These are phyloP conservation scores for Podilymbus podiceps DNA, from an alignment of 2,113 vertebrate genomes.

Conservation along the genomic window DNA sequence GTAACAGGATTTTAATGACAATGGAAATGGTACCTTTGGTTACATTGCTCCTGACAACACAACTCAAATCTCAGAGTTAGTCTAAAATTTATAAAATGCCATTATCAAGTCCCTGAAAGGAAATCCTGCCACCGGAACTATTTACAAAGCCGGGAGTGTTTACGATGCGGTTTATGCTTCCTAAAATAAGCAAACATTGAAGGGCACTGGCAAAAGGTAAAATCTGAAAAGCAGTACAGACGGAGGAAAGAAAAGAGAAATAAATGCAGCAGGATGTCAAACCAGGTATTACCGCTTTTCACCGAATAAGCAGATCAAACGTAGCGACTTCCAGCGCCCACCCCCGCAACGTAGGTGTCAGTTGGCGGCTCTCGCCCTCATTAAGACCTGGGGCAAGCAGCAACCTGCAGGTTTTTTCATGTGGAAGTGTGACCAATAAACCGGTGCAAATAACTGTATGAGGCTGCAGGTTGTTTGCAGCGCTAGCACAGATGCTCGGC, in stretches of 20 bases:
- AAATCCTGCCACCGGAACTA: not conserved
- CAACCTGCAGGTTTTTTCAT: not conserved
- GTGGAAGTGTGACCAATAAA: slow-evolving; percentile 38
- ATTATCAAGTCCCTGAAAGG: not conserved
- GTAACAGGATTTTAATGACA: not conserved
- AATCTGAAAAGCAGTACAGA: not conserved
- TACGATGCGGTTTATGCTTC: not conserved
- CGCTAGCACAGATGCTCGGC: slow-evolving; percentile 53
- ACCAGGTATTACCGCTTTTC: not conserved
- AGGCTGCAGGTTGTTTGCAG: slow-evolving; percentile 38
- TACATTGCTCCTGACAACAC: not conserved
- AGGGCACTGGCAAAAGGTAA: not conserved
- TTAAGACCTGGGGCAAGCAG: not conserved
- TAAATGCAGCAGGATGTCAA: not conserved
- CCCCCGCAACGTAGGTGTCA: not conserved
- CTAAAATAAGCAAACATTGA: not conserved
- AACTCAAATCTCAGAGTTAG: not conserved
- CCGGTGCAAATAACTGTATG: slow-evolving; percentile 29
- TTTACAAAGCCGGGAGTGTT: not conserved
- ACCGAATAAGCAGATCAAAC: not conserved
- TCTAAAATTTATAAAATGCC: not conserved
- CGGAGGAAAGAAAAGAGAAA: not conserved
- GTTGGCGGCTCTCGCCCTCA: not conserved
- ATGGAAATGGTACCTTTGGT: not conserved
- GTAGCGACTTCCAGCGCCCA: not conserved